Evolutionary conservation across 2,888 invertebrate species (phyloP).

Genomic region (Thera obeliscata): DNA sequence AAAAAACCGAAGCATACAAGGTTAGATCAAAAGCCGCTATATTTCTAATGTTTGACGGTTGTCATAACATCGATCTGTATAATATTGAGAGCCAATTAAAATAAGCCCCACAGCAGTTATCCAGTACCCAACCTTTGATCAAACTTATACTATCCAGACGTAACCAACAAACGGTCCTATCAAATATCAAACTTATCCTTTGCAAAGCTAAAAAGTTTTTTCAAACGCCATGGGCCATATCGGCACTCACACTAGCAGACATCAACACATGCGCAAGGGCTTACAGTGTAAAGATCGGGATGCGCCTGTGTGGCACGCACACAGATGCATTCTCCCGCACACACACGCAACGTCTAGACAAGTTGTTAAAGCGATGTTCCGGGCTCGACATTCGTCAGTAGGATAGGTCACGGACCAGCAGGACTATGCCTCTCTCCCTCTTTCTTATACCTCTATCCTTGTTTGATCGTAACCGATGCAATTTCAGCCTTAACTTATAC

Average conservation of each 20-base stretch:
- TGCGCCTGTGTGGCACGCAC: conserved; percentile 40
- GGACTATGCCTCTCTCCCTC: conserved; percentile 63
- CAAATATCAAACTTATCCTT: conserved; percentile 33
- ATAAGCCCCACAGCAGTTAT: not conserved
- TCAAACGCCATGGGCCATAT: conserved; percentile 23
- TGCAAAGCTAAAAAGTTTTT: conserved; percentile 41
- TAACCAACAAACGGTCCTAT: conserved; percentile 20
- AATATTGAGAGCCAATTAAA: conserved; percentile 7
- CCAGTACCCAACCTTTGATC: conserved; percentile 13
- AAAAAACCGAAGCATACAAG: no score
- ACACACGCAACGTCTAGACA: conserved; percentile 74
- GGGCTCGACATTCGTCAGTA: conserved; percentile 83
- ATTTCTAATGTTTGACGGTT: conserved; percentile 1
- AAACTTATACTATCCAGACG: conserved; percentile 26
- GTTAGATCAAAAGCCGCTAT: not conserved
- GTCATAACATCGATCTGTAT: not conserved
- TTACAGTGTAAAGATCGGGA: conserved; percentile 7
- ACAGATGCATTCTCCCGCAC: conserved; percentile 50
- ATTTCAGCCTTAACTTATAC: conserved; percentile 48
- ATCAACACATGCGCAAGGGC: conserved; percentile 4
- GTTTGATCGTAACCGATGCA: conserved; percentile 49
- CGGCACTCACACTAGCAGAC: conserved; percentile 29
- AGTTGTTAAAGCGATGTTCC: conserved; percentile 81
- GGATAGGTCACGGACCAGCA: conserved; percentile 83
- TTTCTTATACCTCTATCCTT: conserved; percentile 52